These are phyloP conservation scores for Agrochola lota DNA, from an alignment of 2,888 invertebrate genomes.

Conservation along the genomic window DNA sequence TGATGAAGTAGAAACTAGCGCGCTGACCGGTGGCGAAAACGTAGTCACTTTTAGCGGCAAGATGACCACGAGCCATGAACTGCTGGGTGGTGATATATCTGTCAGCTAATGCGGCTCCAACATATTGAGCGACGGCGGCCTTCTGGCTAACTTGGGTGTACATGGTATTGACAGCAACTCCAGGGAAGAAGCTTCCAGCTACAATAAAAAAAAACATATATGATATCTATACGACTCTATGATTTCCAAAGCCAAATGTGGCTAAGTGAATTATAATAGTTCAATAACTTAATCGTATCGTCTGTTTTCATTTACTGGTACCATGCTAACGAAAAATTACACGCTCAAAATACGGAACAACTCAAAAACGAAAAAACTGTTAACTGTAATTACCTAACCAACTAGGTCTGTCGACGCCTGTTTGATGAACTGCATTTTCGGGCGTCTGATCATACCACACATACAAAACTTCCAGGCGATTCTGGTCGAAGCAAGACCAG, in stretches of 20 bases:
- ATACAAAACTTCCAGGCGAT: constrained; percentile 87
- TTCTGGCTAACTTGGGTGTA: constrained; percentile 85
- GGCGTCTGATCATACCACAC: constrained; percentile 87
- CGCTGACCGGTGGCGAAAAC: constrained; percentile 91
- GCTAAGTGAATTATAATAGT: no score
- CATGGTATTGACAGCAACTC: constrained; percentile 79
- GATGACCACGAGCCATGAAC: constrained; percentile 91
- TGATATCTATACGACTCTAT: neutral
- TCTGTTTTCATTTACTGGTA: neutral
- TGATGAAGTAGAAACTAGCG: constrained; percentile 91
- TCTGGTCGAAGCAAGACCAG: constrained; percentile 90
- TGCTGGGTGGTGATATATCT: constrained; percentile 85
- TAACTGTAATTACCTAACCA: constrained; percentile 80
- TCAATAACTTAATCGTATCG: neutral
- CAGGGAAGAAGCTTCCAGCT: constrained; percentile 88
- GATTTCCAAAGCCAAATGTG: neutral
- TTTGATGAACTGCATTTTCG: constrained; percentile 86
- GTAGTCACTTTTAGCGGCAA: constrained; percentile 91
- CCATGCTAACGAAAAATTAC: neutral
- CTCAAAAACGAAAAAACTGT: neutral
- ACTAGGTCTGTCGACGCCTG: constrained; percentile 85
- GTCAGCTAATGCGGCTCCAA: constrained; percentile 80
- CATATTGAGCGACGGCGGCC: constrained; percentile 73
- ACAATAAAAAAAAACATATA: constrained; percentile 37
- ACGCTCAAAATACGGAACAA: neutral